These are phyloP conservation scores for Trichonephila clavipes DNA, from an alignment of 1,140 invertebrate species.

Conservation along the genomic window DNA sequence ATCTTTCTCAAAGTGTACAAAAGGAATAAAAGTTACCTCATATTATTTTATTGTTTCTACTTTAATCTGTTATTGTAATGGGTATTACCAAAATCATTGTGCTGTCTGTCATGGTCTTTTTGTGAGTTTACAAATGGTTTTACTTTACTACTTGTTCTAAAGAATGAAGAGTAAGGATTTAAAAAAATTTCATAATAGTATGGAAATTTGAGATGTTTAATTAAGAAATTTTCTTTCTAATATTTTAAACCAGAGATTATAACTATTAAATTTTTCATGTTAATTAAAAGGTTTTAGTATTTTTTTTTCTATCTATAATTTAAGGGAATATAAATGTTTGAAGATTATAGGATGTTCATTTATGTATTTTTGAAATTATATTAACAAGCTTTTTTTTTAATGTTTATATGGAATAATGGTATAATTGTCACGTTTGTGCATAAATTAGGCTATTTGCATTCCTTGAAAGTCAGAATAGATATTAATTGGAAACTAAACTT, in stretches of 20 bases:
- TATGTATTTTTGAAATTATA: no score
- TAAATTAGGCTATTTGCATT: no score
- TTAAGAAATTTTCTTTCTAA: not conserved
- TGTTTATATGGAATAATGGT: no score
- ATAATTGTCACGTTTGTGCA: no score
- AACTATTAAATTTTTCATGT: no score
- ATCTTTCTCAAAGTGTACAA: conserved; percentile 57
- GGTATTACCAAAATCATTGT: conserved; percentile 29
- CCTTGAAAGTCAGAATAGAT: no score
- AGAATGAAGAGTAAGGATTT: not conserved
- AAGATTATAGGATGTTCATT: no score
- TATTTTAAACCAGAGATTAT: not conserved
- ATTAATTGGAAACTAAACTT: no score
- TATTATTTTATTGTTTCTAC: conserved; percentile 62
- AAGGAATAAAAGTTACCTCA: conserved; percentile 59
- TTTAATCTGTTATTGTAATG: conserved; percentile 44
- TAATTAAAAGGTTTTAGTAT: no score
- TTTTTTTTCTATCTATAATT: no score
- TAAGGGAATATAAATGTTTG: no score
- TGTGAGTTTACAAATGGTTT: not conserved
- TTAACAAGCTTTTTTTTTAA: no score
- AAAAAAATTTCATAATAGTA: not conserved
- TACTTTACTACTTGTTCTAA: conserved; percentile 30
- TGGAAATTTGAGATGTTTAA: not conserved
- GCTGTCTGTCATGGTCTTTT: not conserved